Base-by-base conservation (phyloP, 2,888 invertebrate species). In the Euzetes globulus region DNA sequence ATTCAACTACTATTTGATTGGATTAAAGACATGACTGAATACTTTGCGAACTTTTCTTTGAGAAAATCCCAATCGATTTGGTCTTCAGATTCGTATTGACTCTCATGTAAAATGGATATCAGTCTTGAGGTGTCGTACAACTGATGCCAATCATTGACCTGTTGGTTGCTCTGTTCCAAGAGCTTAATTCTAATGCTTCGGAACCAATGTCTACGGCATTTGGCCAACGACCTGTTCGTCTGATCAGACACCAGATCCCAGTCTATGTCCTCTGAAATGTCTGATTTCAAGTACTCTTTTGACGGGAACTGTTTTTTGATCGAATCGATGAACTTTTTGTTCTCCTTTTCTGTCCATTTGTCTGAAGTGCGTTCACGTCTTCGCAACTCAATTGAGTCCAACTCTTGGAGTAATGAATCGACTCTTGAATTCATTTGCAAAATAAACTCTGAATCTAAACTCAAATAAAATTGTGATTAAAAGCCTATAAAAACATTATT, bases 21-120 rank as follows among this genome's bases (percentile, higher is more conserved):
- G 7, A 63, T n/a, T 6, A 29, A 29, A 5, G 33, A 63, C 3
- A 15, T 25, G 25, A 7, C 17, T 29, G 29, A 29, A 65, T 37
- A 65, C 65, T 65, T 33, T 15, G 65, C 33, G 33, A 65, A 65
- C 37, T 65, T 65, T 37, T 65, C 65, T 37, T 65, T 65, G 33
- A 65, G 37, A 19, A n/a, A 65, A 65, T 65, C 65, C 65, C 65
- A 65, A 37, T 65, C 65, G 6, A 65, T 65, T 5, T 65, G 33
- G 11, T 19, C 19, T 65, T 65, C 65, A 25, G 25, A 33, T 6
- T 65, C 37, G 33, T 65, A 65, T 6, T 37, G 33, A 13, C 11
- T 37, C 17, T 41, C 19, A n/a, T 65, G 33, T 37, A 65, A n/a
- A n/a, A 19, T 1, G 15, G 19, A 65, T 29, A 65, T 41, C 7